A percentile compares a stretch with the other conserved stretches of the same genome.
phyloP scores from a whole-genome alignment of 2,113 vertebrate species.

The Romanogobio albipinnatus region DNA sequence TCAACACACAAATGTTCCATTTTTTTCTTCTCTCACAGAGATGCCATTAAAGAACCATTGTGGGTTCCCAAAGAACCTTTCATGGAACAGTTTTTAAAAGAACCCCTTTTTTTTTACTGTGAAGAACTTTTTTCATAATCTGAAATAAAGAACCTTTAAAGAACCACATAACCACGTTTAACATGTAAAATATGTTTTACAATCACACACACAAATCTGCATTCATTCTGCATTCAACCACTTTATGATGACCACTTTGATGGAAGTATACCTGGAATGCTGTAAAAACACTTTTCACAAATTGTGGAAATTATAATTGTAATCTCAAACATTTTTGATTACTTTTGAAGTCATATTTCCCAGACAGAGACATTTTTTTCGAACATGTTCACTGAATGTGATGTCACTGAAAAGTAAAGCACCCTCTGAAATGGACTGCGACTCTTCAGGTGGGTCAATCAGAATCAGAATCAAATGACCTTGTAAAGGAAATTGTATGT shows the following conservation, averaged over 20 bases:
- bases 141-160: neutral
- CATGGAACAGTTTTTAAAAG: neutral
- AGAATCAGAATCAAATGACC: too few relatives aligned
- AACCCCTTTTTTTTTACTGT: neutral
- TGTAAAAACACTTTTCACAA: neutral
- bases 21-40: too few relatives aligned
- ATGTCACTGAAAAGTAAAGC: neutral
- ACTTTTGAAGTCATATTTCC: neutral
- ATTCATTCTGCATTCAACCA: neutral
- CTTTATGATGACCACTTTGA: neutral
- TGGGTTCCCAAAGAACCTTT: neutral
- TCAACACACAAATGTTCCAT: too few relatives aligned
- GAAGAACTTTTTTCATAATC: neutral
- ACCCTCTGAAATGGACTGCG: neutral
- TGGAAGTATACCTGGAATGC: neutral
- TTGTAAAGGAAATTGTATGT: conserved; percentile 16
- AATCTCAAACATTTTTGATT: neutral
- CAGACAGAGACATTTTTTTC: neutral
- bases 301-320: neutral
- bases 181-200: too few relatives aligned
- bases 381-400: neutral
- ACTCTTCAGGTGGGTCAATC: neutral
- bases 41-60: neutral
- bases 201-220: too few relatives aligned
- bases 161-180: too few relatives aligned